Evolutionary conservation across 2,888 invertebrate species (phyloP).

Genomic region (Diplolepis rosae): DNA sequence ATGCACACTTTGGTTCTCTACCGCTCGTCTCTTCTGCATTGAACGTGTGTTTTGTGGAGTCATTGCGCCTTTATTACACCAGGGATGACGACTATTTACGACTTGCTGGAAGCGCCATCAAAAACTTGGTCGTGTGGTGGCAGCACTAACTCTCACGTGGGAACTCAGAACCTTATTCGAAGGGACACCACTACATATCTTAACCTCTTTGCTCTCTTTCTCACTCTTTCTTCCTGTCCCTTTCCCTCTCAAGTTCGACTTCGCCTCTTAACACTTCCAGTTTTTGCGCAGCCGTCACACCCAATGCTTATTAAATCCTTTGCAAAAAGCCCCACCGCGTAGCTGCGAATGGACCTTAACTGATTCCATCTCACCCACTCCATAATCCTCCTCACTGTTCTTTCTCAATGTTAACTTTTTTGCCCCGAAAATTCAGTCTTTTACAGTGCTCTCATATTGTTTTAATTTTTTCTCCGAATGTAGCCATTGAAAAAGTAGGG

Average conservation of each 20-base stretch:
- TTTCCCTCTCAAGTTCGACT: conserved; percentile 21
- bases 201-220: conserved; percentile 11
- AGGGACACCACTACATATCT: conserved; percentile 34
- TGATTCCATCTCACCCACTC: conserved; percentile 20
- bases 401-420: conserved; percentile 4
- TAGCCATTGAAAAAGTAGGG: not conserved
- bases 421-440: no score
- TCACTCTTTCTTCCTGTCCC: conserved; percentile 16
- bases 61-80: conserved; percentile 53
- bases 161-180: conserved; percentile 45
- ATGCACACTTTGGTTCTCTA: conserved; percentile 35
- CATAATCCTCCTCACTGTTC: conserved; percentile 1
- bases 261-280: conserved; percentile 25
- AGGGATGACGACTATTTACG: conserved; percentile 59
- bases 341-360: conserved; percentile 30
- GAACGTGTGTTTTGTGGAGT: conserved; percentile 50
- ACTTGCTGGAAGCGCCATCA: conserved; percentile 64
- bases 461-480: not conserved
- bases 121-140: conserved; percentile 50
- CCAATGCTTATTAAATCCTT: conserved; percentile 58
- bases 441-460: not conserved
- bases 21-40: conserved; percentile 34
- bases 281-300: conserved; percentile 49
- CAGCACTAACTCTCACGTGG: conserved; percentile 49
- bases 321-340: conserved; percentile 27